phyloP scores from a whole-genome alignment of 1,140 invertebrate species.

The Cyrtorhinus lividipennis region DNA sequence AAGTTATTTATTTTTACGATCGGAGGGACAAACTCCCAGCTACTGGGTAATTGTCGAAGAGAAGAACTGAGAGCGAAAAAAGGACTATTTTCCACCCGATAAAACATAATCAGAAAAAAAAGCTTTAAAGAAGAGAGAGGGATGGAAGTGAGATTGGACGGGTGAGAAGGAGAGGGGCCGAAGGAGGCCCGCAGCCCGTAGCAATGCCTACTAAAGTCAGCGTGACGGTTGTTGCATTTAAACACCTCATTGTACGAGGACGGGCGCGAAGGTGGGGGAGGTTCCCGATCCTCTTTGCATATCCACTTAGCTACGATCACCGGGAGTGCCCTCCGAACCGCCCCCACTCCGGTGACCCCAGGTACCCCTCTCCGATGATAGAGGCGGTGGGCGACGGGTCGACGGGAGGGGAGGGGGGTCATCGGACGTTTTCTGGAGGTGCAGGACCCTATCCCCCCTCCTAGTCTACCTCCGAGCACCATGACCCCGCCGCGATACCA shows the following conservation, averaged over 20 bases:
- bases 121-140: neutral
- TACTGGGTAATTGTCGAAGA: conserved; percentile 9
- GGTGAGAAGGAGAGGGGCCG: neutral
- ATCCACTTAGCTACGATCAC: neutral
- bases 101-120: conserved; percentile 23
- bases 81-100: conserved; percentile 23
- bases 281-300: neutral
- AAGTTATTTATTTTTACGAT: conserved; percentile 15
- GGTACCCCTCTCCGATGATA: neutral
- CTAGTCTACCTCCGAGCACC: too few species aligned
- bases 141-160: neutral
- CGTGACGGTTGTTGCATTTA: conserved; percentile 23
- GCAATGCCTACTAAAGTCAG: conserved; percentile 20
- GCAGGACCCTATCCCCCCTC: too few species aligned
- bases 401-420: neutral
- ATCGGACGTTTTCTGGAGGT: too few species aligned
- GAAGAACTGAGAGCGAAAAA: conserved; percentile 6
- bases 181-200: neutral
- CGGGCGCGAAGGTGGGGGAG: conserved; percentile 3
- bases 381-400: neutral
- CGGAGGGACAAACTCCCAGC: neutral
- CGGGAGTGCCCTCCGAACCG: neutral
- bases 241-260: conserved; percentile 22
- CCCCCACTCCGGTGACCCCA: neutral
- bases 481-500: too few species aligned